phyloP scores from a whole-genome alignment of 1,140 invertebrate genomes.

The Brachionus rotundiformis region DNA sequence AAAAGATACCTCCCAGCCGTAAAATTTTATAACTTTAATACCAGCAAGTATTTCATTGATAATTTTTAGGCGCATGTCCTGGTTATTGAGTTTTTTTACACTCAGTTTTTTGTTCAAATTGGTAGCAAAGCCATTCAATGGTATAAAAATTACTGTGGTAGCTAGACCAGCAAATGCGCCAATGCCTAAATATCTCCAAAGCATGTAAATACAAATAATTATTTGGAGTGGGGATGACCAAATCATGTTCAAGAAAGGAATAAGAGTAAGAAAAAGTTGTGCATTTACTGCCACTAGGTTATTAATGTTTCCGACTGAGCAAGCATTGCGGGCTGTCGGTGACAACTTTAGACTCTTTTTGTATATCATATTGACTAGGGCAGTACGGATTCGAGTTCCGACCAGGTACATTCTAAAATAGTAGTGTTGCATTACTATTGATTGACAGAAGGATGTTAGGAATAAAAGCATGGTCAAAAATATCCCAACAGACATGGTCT shows the following conservation, averaged over 20 bases:
- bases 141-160: constrained; percentile 65
- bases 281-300: constrained; percentile 69
- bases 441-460: constrained; percentile 78
- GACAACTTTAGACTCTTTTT: constrained; percentile 69
- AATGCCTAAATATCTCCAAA: constrained; percentile 75
- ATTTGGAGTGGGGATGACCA: constrained; percentile 96
- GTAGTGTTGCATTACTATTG: constrained; percentile 72
- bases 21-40: constrained; percentile 64
- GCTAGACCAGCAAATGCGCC: constrained; percentile 63
- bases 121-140: constrained; percentile 81
- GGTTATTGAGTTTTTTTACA: constrained; percentile 64
- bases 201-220: constrained; percentile 78
- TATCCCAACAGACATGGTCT: constrained; percentile 74
- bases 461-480: constrained; percentile 77
- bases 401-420: constrained; percentile 68
- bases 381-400: constrained; percentile 84
- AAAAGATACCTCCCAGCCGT: constrained; percentile 65
- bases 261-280: constrained; percentile 66
- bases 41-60: constrained; percentile 65
- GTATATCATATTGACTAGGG: constrained; percentile 88
- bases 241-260: constrained; percentile 84
- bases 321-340: constrained; percentile 60
- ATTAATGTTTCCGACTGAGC: constrained; percentile 69
- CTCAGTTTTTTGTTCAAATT: constrained; percentile 71
- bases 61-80: constrained; percentile 68